Percentiles rank a stretch among this genome's conserved stretches.
These are phyloP conservation scores for Hermaeophaga mercurialis DNA, from an alignment of 2,888 invertebrate species.

Conservation along the genomic window DNA sequence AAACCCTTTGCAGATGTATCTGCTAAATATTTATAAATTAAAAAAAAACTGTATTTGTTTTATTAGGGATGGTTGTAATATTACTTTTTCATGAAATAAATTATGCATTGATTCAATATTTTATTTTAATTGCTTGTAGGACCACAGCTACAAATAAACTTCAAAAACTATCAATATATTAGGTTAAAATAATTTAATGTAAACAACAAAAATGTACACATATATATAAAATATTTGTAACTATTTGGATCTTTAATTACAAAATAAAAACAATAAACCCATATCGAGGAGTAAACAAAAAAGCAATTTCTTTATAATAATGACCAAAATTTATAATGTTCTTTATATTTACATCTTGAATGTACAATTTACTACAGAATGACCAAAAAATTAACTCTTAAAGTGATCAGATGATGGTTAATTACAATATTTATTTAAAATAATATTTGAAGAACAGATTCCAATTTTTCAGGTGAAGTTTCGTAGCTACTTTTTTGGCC, in stretches of 20 bases:
- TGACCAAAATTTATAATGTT: conserved; percentile 28
- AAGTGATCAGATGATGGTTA: conserved; percentile 1
- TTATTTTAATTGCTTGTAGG: conserved; percentile 54
- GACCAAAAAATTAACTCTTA: conserved; percentile 27
- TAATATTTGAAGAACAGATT: too few relatives aligned
- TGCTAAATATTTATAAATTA: conserved; percentile 38
- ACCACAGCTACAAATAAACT: conserved; percentile 54
- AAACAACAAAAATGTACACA: conserved; percentile 55
- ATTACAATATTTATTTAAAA: too few relatives aligned
- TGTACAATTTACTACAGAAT: conserved; percentile 49
- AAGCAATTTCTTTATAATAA: conserved; percentile 27
- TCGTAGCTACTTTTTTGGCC: conserved; percentile 27
- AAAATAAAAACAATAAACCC: conserved; percentile 42
- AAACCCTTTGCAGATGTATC: conserved; percentile 41
- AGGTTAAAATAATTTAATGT: conserved; percentile 54
- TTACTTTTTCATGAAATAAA: conserved; percentile 27
- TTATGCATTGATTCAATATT: conserved; percentile 35
- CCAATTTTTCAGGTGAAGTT: too few relatives aligned
- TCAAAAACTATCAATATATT: conserved; percentile 52
- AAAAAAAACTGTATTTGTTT: too few relatives aligned
- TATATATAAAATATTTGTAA: conserved; percentile 48
- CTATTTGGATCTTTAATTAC: conserved; percentile 31
- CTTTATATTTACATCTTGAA: conserved; percentile 49
- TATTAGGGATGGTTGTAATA: conserved; percentile 13
- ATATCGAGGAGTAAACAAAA: conserved; percentile 40